Evolutionary conservation across 2,113 vertebrate genomes (phyloP), one percentile per base, ranked within the genome.

Genomic region (Natator depressus): DNA sequence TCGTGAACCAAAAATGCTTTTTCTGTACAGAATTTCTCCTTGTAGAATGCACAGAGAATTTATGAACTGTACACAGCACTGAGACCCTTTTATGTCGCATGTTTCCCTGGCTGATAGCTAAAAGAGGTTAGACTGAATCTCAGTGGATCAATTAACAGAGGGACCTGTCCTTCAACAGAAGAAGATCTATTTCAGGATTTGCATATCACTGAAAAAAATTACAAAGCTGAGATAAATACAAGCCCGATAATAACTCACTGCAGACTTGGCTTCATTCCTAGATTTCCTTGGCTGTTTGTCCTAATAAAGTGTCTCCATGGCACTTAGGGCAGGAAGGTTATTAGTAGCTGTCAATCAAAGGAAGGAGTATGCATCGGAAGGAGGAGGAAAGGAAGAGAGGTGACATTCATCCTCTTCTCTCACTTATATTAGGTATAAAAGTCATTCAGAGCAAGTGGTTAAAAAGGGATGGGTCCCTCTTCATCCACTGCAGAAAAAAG

Each of bases 321-420:
- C 98, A 99, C 97, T 98, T 98, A 98, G 98, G 98, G 99, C 98
- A 98, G 98, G 98, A 98, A 98, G 94, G 97, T 99, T 98, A 99
- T 99, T 99, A 99, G 98, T 99, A 99, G 98, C 99, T 99, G 99
- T 99, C 99, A 99, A 98, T 99, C 99, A 99, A 98, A 97, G 96
- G 94, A 96, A 97, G 97, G 98, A 98, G 98, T 98, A 98, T 97
- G 98, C 98, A 96, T 96, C 51, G 27, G 95, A 98, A 97, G 97
- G 97, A 98, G 98, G 97, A 98, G 98, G 97, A 97, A 98, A 97
- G 96, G 98, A 98, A 98, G 98, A 98, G 98, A 98, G 98, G 98
- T 98, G 98, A 98, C 98, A 98, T 98, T 98, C 98, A 98, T 98
- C 96, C 97, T 98, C 95, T 98, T 97, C 97, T 98, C 97, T 98